Conservation (phyloP, 2,888 invertebrate genomes). For the Elegia similella region DNA sequence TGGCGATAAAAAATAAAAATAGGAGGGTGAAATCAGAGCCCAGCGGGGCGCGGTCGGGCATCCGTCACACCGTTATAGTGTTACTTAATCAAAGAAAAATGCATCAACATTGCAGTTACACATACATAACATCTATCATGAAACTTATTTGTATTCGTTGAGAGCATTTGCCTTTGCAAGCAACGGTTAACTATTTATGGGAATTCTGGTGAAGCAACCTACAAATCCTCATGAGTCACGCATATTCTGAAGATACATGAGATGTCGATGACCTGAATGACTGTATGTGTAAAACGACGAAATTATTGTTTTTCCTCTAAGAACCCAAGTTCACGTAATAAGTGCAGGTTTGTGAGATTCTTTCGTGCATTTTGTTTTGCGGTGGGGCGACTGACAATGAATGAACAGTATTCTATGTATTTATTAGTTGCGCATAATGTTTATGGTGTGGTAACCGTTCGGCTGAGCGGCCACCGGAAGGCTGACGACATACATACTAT, state of each 20-base stretch:
- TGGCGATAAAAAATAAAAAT: constrained; percentile 56
- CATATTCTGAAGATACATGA: neutral
- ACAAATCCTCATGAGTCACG: constrained; percentile 4
- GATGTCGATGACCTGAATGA: constrained; percentile 8
- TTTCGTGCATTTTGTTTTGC: neutral
- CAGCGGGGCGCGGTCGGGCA: constrained; percentile 35
- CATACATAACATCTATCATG: neutral
- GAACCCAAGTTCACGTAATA: neutral
- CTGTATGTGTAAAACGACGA: neutral
- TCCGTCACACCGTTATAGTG: neutral
- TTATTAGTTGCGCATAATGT: constrained; percentile 26
- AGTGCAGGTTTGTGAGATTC: neutral
- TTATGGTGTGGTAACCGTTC: constrained; percentile 50
- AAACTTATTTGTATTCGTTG: neutral
- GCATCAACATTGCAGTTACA: neutral
- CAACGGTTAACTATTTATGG: constrained; percentile 13
- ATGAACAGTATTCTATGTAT: constrained; percentile 33
- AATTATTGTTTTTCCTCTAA: neutral
- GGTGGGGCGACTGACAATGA: constrained; percentile 25
- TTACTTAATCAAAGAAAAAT: neutral
- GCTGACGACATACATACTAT: constrained; percentile 54
- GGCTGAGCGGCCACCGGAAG: constrained; percentile 55
- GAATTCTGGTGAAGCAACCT: constrained; percentile 8
- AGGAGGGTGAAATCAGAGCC: constrained; percentile 63
- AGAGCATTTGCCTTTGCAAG: neutral